phyloP scores from a whole-genome alignment of 2,888 invertebrate genomes.

The Macrosiphum euphorbiae region DNA sequence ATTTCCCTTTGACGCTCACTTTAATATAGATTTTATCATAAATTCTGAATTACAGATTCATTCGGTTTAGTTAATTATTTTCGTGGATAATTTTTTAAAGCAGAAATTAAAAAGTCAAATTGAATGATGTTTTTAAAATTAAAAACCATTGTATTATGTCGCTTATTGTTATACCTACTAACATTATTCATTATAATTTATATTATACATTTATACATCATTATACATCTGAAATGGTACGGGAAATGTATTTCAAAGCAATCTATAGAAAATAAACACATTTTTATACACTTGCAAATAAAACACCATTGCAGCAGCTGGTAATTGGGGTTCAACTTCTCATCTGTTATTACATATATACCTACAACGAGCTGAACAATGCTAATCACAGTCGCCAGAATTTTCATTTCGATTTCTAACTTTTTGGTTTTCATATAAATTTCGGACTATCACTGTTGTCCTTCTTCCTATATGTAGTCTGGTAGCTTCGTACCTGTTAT shows the following conservation, averaged over 20 bases:
- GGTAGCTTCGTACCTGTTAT: neutral
- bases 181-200: neutral
- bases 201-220: neutral
- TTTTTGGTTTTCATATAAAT: neutral
- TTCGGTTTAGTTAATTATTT: neutral
- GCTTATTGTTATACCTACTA: neutral
- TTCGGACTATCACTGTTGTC: neutral
- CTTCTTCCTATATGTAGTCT: neutral
- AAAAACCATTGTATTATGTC: neutral
- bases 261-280: neutral
- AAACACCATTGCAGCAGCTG: neutral
- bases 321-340: neutral
- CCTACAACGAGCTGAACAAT: neutral
- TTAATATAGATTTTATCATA: neutral
- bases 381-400: neutral
- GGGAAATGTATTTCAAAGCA: neutral
- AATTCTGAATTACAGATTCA: neutral
- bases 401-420: neutral
- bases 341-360: neutral
- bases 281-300: neutral
- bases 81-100: neutral
- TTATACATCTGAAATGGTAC: neutral
- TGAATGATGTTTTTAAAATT: neutral
- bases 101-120: neutral
- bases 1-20: neutral